Evolutionary conservation across 2,797 vertebrate species (phyloP).

Genomic region (Periophthalmus magnuspinnatus): DNA sequence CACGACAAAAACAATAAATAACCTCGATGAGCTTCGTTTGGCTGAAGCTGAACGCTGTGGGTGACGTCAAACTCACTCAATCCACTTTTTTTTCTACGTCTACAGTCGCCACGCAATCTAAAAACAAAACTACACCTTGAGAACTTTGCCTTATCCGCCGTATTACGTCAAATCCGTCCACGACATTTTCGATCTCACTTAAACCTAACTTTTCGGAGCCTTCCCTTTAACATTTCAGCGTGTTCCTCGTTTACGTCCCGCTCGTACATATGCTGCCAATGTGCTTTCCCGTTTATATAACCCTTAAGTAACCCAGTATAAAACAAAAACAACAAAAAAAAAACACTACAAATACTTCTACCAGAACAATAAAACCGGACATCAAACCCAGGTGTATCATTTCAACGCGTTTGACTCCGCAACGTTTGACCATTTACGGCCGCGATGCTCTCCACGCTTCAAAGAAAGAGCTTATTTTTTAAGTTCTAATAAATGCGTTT

Average conservation of each 20-base stretch:
- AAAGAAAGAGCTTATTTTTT: conserved; percentile 77
- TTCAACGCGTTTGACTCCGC: conserved; percentile 60
- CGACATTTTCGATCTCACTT: conserved; percentile 29
- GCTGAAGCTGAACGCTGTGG: too few species aligned
- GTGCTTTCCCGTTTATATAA: conserved; percentile 77
- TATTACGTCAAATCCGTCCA: neutral
- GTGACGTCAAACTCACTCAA: too few species aligned
- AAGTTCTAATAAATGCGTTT: conserved; percentile 74
- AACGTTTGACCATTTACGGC: conserved; percentile 59
- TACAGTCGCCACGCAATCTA: neutral
- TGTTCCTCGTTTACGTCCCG: conserved; percentile 60
- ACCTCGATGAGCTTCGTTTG: too few species aligned
- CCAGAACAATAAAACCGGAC: conserved; percentile 76
- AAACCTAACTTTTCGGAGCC: conserved; percentile 49
- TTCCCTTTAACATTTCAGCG: conserved; percentile 38
- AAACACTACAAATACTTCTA: conserved; percentile 74
- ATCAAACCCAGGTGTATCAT: conserved; percentile 78
- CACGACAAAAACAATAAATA: too few species aligned
- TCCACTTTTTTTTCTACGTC: too few species aligned
- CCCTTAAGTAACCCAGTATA: conserved; percentile 70
- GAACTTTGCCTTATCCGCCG: too few species aligned
- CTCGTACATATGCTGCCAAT: conserved; percentile 71
- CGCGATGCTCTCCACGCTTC: conserved; percentile 71
- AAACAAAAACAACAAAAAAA: conserved; percentile 71
- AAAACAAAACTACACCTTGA: too few species aligned